Evolutionary conservation across 2,113 vertebrate genomes (phyloP), one percentile per base, ranked within the genome.

Genomic region (Ammospiza caudacuta): DNA sequence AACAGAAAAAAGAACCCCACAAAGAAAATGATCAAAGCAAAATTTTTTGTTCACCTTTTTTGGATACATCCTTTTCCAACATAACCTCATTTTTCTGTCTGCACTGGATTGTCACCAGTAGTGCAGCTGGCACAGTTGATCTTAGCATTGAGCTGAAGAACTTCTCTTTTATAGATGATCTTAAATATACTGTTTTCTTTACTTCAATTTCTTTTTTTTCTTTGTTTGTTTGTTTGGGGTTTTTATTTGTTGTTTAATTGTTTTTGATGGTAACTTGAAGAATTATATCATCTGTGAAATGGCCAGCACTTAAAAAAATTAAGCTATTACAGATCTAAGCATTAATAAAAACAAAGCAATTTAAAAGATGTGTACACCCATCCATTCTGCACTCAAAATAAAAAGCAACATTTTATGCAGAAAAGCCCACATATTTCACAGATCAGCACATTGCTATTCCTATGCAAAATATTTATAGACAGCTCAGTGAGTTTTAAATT

Each of bases 381-480:
- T 87, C 43, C 4, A 35, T 89, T 84, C 25, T 67, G 31, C 27
- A 25, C 29, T n/a, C 22, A 27, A 80, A 96, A 84, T 43, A 27
- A 64, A 92, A 88, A 80, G 39, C 67, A 88, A 44, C 3, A 13
- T 55, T 85, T 83, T 63, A 86, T 94, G 46, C 29, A 94, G 64
- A 80, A 92, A 85, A 85, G 11, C n/a, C 33, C 61, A 46, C 33
- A 9, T 84, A 69, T 89, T 94, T 79, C 81, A 83, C 43, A 85
- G 67, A 85, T 37, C 35, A 81, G 59, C 27, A 25, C 55, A 52
- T 33, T 70, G 28, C 86, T 86, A 35, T 84, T 91, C 35, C 55
- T 75, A 61, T 86, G 43, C 37, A 93, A 94, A 94, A 75, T 81
- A 83, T 78, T 91, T 92, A 89, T 88, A 83, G 87, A 83, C 33